Percentiles rank a stretch among this genome's conserved stretches.
These are phyloP conservation scores for Schizotus pectinicornis DNA, from an alignment of 2,888 invertebrate species.

Conservation along the genomic window DNA sequence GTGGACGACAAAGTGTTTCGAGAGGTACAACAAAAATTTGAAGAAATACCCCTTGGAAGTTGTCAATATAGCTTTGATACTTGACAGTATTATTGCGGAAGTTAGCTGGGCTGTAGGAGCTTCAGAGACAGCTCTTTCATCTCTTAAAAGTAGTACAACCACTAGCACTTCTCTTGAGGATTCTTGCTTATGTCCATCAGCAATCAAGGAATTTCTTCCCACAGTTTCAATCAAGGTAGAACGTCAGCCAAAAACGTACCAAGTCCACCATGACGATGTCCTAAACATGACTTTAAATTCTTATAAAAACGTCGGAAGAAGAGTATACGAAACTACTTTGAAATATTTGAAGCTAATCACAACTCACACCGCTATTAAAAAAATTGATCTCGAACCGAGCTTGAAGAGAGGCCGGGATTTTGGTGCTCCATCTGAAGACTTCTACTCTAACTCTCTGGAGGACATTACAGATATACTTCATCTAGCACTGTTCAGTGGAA, in stretches of 20 bases:
- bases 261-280: constrained; percentile 36
- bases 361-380: constrained; percentile 18
- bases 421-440: constrained; percentile 17
- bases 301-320: constrained; percentile 35
- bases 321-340: constrained; percentile 29
- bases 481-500: constrained; percentile 14
- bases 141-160: no score
- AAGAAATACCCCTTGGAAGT: constrained; percentile 37
- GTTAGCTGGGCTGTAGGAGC: constrained; percentile 28
- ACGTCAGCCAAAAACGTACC: constrained; percentile 6
- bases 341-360: constrained; percentile 30
- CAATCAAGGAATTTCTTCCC: background rate
- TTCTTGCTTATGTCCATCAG: background rate
- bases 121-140: constrained; percentile 7
- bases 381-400: background rate
- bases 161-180: background rate
- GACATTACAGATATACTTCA: constrained; percentile 14
- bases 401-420: constrained; percentile 10
- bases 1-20: constrained; percentile 31
- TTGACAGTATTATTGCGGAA: constrained; percentile 40
- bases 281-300: constrained; percentile 35
- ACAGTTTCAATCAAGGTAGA: background rate
- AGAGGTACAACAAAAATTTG: constrained; percentile 36
- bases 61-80: constrained; percentile 33
- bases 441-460: constrained; percentile 5